Conservation (phyloP, 2,113 vertebrate species). For the Hemiscyllium ocellatum region DNA sequence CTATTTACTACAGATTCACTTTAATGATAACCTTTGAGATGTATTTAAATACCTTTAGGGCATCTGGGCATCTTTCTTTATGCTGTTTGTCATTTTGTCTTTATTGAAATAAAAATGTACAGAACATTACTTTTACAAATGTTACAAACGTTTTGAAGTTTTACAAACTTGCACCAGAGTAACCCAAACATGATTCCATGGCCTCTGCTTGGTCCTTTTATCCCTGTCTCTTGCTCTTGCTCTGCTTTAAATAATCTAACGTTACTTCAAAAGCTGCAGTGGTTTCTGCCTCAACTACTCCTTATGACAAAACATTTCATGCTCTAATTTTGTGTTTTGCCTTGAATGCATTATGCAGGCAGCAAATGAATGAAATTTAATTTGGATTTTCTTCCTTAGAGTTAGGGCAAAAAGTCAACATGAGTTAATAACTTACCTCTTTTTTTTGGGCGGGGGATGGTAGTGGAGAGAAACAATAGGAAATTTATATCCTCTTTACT, state of each 20-base stretch:
- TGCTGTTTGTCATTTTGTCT: slow-evolving; percentile 77
- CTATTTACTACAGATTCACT: slow-evolving; percentile 74
- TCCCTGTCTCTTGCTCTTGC: neutral
- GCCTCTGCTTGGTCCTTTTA: neutral
- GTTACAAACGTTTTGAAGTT: slow-evolving; percentile 24
- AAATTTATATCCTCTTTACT: neutral
- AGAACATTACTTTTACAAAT: slow-evolving; percentile 71
- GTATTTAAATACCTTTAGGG: slow-evolving; percentile 83
- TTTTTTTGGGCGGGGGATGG: neutral
- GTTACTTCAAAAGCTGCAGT: neutral
- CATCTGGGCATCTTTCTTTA: slow-evolving; percentile 80
- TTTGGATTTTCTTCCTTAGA: neutral
- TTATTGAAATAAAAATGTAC: slow-evolving; percentile 91
- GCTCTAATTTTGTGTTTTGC: slow-evolving; percentile 1
- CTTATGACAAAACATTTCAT: neutral
- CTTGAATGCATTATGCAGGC: neutral
- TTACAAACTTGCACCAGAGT: neutral
- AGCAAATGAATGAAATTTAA: neutral
- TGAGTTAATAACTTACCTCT: neutral
- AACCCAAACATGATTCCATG: neutral
- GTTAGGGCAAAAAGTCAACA: neutral
- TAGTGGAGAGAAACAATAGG: neutral
- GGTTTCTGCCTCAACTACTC: neutral
- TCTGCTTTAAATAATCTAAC: neutral
- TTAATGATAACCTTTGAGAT: slow-evolving; percentile 76